Evolutionary conservation across 2,113 vertebrate genomes (phyloP).

Genomic region (Alligator sinensis): DNA sequence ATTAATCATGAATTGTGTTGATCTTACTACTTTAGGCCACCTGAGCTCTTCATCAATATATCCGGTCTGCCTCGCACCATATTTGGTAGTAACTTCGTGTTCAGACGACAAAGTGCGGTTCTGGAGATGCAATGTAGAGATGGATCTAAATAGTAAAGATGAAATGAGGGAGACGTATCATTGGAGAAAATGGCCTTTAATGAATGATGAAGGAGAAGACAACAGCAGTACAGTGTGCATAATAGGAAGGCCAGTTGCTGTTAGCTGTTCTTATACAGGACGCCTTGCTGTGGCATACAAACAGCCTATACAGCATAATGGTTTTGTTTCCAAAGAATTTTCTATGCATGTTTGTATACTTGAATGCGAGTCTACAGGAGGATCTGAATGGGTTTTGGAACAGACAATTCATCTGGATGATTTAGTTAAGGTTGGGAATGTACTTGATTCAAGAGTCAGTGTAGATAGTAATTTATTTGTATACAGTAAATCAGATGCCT

Average conservation of each 20-base stretch:
- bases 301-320: constrained; percentile 84
- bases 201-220: constrained; percentile 93
- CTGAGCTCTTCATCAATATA: constrained; percentile 99
- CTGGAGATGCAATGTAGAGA: constrained; percentile 92
- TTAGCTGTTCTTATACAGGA: constrained; percentile 97
- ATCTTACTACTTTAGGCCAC: constrained; percentile 85
- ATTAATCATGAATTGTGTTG: neutral
- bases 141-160: constrained; percentile 47
- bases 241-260: constrained; percentile 92
- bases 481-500: constrained; percentile 94
- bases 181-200: constrained; percentile 94
- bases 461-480: constrained; percentile 98
- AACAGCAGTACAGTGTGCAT: constrained; percentile 92
- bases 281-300: constrained; percentile 96
- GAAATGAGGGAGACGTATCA: constrained; percentile 81
- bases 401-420: constrained; percentile 97
- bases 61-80: constrained; percentile 96
- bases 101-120: constrained; percentile 95
- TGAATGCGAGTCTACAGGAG: constrained; percentile 98
- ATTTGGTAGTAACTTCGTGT: constrained; percentile 96
- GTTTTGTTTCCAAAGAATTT: constrained; percentile 88
- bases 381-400: constrained; percentile 97
- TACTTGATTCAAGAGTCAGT: constrained; percentile 92
- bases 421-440: constrained; percentile 87
- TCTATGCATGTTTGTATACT: constrained; percentile 99